Evolutionary conservation across 2,888 invertebrate genomes (phyloP), one percentile per base, ranked within the genome.

Genomic region (Agrochola macilenta): DNA sequence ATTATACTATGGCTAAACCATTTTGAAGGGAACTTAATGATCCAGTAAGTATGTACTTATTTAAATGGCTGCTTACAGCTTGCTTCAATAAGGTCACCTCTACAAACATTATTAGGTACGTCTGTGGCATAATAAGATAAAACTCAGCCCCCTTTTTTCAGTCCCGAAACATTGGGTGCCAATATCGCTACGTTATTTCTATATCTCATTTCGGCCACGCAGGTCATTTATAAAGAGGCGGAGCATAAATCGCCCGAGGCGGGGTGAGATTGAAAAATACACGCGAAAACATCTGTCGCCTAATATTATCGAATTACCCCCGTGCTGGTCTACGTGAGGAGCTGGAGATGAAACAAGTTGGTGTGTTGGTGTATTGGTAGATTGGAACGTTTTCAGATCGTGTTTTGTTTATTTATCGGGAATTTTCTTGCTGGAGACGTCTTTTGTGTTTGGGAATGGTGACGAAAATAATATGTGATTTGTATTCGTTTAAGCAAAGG

Each of bases 281-380:
- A 91, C 90, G 77, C 69, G 86, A 90, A 83, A 93, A 91, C 95
- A 95, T 94, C 92, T 94, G 94, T 93, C 92, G 91, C 86, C 93
- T 93, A 94, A 95, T 95, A 95, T 92, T 91, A 92, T 91, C 92
- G 93, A 94, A 95, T 95, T 94, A 93, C 93, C 89, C 87, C 89
- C 88, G 88, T 84, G 80, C 82, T 87, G 87, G 79, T 88, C 84
- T 93, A 95, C 95, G 95, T 95, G 95, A 94, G 92, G 91, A 89
- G 79, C 77, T 81, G 76, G 82, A 88, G 87, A 91, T 90, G 90
- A 87, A 90, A 88, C 74, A 89, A 85, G 83, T 86, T 73, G 72
- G 84, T 77, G 82, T 87, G 87, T 88, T 83, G 83, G 84, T 75
- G 82, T 87, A 86, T 88, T 83, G 82, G 76, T 82, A 78, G 68